phyloP scores from a whole-genome alignment of 1,140 invertebrate genomes.

The Leptinotarsa texana region DNA sequence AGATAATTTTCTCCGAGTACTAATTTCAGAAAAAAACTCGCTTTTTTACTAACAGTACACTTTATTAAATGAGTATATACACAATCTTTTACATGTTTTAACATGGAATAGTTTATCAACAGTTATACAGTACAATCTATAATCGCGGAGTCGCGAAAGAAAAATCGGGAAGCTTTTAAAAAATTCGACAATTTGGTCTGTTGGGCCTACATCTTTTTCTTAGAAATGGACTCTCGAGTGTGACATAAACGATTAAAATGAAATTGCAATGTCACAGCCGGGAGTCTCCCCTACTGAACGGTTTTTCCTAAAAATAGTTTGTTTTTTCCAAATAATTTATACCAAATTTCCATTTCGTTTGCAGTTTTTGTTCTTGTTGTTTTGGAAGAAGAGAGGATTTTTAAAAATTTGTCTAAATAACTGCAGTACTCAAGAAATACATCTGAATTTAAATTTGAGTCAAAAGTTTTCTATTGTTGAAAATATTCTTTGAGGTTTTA shows the following conservation, averaged over 20 bases:
- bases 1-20: not conserved
- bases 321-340: no score
- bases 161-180: slow-evolving; percentile 44
- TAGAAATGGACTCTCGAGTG: not conserved
- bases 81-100: slow-evolving; percentile 46
- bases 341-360: no score
- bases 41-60: slow-evolving; percentile 51
- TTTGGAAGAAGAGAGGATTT: no score
- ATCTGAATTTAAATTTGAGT: no score
- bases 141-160: slow-evolving; percentile 29
- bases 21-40: slow-evolving; percentile 22
- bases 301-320: no score
- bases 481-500: no score
- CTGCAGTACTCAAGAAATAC: no score
- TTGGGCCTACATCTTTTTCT: not conserved
- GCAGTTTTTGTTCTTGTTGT: no score
- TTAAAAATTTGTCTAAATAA: no score
- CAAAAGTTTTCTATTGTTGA: no score
- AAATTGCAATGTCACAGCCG: no score
- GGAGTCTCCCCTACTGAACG: no score
- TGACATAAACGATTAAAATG: not conserved
- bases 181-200: slow-evolving; percentile 40
- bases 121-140: slow-evolving; percentile 36
- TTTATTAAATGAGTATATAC: slow-evolving; percentile 54
- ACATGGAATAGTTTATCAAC: slow-evolving; percentile 46